Conservation (phyloP, 2,797 vertebrate genomes). For the Chromis chromis region DNA sequence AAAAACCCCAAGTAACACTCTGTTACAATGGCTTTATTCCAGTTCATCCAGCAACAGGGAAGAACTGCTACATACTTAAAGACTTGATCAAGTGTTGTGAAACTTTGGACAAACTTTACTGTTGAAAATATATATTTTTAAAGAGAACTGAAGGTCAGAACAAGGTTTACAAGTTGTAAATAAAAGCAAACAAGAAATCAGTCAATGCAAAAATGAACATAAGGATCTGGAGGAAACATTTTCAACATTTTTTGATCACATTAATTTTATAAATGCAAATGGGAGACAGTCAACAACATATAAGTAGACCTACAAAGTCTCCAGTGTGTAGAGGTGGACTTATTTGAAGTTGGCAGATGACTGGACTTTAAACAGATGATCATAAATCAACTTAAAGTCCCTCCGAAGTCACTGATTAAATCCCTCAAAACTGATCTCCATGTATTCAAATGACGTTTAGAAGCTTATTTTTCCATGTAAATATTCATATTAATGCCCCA, state of each 20-base stretch:
- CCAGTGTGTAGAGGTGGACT: not conserved
- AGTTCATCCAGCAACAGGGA: constrained; percentile 37
- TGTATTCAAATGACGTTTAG: too few relatives aligned
- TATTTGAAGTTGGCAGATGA: not conserved
- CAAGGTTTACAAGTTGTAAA: not conserved
- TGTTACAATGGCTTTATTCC: constrained; percentile 49
- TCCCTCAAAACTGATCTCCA: too few relatives aligned
- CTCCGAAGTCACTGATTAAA: too few relatives aligned
- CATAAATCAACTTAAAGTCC: too few relatives aligned
- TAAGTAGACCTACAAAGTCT: not conserved
- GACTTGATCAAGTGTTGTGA: constrained; percentile 10
- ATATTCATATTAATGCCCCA: too few relatives aligned
- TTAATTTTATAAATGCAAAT: not conserved
- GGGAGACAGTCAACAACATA: not conserved
- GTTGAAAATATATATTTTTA: too few relatives aligned
- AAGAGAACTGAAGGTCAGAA: too few relatives aligned
- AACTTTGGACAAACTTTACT: not conserved
- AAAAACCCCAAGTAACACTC: constrained; percentile 58
- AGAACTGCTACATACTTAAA: constrained; percentile 11
- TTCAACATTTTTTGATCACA: not conserved
- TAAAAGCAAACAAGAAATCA: not conserved
- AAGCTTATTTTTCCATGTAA: too few relatives aligned
- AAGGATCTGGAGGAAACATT: too few relatives aligned
- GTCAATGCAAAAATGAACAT: not conserved
- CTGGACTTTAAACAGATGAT: too few relatives aligned